A percentile compares a stretch with the other conserved stretches of the same genome.
These are phyloP conservation scores for Pheosia tremula DNA, from an alignment of 2,888 invertebrate genomes.

Conservation along the genomic window DNA sequence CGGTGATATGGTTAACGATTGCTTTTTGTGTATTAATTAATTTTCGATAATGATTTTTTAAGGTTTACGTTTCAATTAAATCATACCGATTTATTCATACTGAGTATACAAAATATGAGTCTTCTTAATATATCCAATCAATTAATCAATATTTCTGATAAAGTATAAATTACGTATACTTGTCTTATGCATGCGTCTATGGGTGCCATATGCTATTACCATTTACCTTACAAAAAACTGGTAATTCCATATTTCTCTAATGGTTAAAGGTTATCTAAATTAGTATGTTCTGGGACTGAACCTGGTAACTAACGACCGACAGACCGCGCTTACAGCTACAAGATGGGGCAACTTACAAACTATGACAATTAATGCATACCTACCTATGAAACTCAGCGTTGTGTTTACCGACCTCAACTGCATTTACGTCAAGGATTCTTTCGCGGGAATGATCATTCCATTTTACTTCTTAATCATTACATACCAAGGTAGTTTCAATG, in stretches of 20 bases:
- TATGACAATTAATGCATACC: not conserved
- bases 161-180: no score
- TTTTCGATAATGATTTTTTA: not conserved
- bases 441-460: not conserved
- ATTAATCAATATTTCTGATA: no score
- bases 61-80: not conserved
- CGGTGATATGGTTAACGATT: constrained; percentile 1
- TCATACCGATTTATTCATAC: not conserved
- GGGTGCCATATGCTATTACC: no score
- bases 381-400: not conserved
- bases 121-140: no score
- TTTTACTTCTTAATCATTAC: not conserved
- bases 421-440: not conserved
- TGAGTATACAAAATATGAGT: not conserved
- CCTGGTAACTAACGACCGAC: no score
- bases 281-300: no score
- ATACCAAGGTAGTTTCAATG: not conserved
- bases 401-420: not conserved
- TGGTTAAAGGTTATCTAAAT: no score
- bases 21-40: constrained; percentile 3
- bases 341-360: no score
- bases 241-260: no score
- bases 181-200: no score
- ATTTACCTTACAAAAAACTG: no score
- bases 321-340: no score